Evolutionary conservation across 2,888 invertebrate genomes (phyloP), one percentile per base, ranked within the genome.

Genomic region (Eupithecia insigniata): DNA sequence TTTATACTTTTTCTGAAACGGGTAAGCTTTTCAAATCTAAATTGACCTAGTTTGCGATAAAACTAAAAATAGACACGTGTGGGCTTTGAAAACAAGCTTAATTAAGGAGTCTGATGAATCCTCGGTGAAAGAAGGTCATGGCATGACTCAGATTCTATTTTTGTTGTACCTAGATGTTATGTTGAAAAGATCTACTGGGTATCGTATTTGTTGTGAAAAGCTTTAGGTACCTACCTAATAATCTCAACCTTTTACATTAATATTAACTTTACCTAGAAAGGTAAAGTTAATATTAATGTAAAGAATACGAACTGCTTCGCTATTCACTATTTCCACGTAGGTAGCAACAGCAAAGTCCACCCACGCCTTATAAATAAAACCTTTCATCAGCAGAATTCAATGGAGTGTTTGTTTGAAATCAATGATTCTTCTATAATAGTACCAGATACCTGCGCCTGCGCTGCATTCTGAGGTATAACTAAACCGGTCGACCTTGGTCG

Each of bases 111-210:
- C 51, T 67, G 64, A 62, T 60, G 62, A 69, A 62, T 62, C 55
- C 61, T 32, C 22, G 34, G n/a, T 62, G 61, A 34, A 79, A 77
- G 73, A 76, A 72, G 76, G 72, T 73, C 73, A 76, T 62, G 32
- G 61, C 34, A 64, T 64, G 74, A 75, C 71, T 74, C 76, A 71
- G 46, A 62, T 76, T 76, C 67, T 76, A 76, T 78, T 77, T 78
- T 26, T 61, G 67, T 14, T 55, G 12, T 55, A 51, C 55, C 12
- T 26, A 22, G 22, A 18, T 6, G 6, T 18, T 7, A 6, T 46
- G n/a, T 26, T 3, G 22, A 51, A 55, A 26, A 8, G 1, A 55
- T 26, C 8, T 22, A 51, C n/a, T 51, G 10, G n/a, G 1, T 14
- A 8, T 46, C n/a, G n/a, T 46, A n/a, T n/a, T 46, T 46, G n/a